Base-by-base conservation (phyloP, 2,797 vertebrate species). In the Sitta carolinensis region DNA sequence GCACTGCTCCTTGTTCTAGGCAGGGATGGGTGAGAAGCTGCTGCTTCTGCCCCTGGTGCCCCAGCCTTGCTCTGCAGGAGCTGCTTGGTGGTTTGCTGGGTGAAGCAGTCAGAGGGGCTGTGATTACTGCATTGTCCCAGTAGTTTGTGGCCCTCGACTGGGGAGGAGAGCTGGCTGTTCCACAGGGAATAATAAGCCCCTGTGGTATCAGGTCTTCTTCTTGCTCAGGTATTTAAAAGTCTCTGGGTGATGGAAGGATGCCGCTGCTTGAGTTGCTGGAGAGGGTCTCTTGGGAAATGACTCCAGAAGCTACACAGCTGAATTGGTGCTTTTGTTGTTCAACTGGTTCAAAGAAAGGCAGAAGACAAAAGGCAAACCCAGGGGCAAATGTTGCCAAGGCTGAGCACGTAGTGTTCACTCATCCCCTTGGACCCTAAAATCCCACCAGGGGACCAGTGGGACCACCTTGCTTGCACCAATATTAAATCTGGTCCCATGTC, bases 391-490 rank as follows among this genome's bases (percentile, higher is more conserved):
- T 32, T 77, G 45, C 36, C 0, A 1, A 58, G 27, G 10, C 47
- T 45, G 45, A 87, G 50, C 17, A 67, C 4, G 3, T 55, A 20
- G 29, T 1, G 0, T n/a, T 43, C 27, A 11, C 9, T 50, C 6
- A 2, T 76, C n/a, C 21, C 10, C 38, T 54, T 23, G 26, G 32
- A 34, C 22, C 43, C 26, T 54, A 43, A 68, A 84, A 79, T 26
- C 40, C 54, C 40, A 69, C 30, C 26, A 36, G 7, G 12, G 29
- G 17, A 67, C 59, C 20, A 7, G 16, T 45, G 27, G 14, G 32
- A 19, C 62, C 0, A 0, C 32, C 21, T 84, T 30, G 26, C 27
- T 76, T 57, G 42, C 17, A 23, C 42, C 20, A 43, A 1, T 26
- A 36, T 16, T 5, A 8, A 52, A 25, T 29, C 47, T 68, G 48